Evolutionary conservation across 2,888 invertebrate species (phyloP), one percentile per base, ranked within the genome.

Genomic region (Pyrocoelia pectoralis): DNA sequence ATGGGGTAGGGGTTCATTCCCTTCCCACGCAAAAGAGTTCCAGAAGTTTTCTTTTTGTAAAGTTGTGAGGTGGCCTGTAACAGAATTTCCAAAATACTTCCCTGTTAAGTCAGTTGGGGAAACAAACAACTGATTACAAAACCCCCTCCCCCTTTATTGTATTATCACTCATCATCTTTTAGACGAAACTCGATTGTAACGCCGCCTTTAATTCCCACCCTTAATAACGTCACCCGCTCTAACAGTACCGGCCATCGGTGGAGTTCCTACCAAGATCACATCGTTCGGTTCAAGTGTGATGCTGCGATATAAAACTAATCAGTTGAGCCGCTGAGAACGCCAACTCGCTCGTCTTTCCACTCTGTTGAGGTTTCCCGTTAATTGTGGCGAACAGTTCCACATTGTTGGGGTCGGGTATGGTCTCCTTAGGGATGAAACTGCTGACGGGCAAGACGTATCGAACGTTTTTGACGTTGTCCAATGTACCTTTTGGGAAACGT

Each of bases 381-480:
- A 85, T 86, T 61, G 82, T 84, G 48, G 88, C 86, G 87, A 87
- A 88, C 6, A 91, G 72, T 6, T 82, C 75, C 1, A 88, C 74
- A 63, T 86, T 80, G 66, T 86, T 83, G 0, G 89, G 89, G 75
- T 90, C 84, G 5, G 79, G 72, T 3, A 90, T 79, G 55, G 81
- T 76, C 5, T 81, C 73, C 50, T 81, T 80, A 0, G 84, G 79
- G 70, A 93, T 85, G 67, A 92, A 89, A 3, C 80, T 74, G 51
- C 91, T 88, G 0, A 93, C 1, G 93, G 92, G 66, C 91, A 92
- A 0, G 92, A 86, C 0, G 91, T 90, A 76, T 93, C 92, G 74
- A 93, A 93, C 1, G 90, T 89, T 81, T 93, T 93, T 1, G 90
- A 89, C 55, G 92, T 74, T 10, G 85, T 84, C 93, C 93, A 93